These are phyloP conservation scores for Pleuronectes platessa DNA, from an alignment of 2,113 vertebrate species.

Conservation along the genomic window DNA sequence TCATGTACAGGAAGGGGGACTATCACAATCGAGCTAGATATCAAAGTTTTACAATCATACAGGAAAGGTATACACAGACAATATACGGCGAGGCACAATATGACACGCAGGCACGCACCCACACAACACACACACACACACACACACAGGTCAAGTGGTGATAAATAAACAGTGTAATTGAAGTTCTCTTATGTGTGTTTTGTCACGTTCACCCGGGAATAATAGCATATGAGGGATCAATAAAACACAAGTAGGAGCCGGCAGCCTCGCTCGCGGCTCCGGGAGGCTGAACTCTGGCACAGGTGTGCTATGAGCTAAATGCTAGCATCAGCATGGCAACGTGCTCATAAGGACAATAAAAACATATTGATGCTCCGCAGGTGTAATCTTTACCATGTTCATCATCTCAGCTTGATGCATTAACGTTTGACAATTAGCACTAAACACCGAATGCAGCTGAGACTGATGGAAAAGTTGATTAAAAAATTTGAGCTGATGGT, in stretches of 20 bases:
- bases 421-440: background rate
- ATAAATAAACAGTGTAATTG: conserved; percentile 80
- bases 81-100: conserved; percentile 12
- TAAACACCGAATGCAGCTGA: background rate
- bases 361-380: background rate
- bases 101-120: background rate
- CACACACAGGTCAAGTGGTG: conserved; percentile 73
- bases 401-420: background rate
- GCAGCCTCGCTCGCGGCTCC: background rate
- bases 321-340: conserved; percentile 4
- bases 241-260: background rate
- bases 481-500: background rate
- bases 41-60: conserved; percentile 70
- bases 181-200: conserved; percentile 68
- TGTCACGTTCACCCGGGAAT: conserved; percentile 44
- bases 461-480: background rate
- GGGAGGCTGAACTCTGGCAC: background rate
- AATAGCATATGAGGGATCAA: conserved; percentile 8
- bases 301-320: background rate
- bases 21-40: conserved; percentile 69
- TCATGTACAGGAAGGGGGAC: conserved; percentile 73
- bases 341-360: background rate
- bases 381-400: background rate
- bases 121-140: conserved; percentile 12
- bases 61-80: conserved; percentile 44